Percentiles rank a stretch among this genome's conserved stretches.
These are phyloP conservation scores for Marasmarcha lunaedactyla DNA, from an alignment of 2,888 invertebrate genomes.

Conservation along the genomic window DNA sequence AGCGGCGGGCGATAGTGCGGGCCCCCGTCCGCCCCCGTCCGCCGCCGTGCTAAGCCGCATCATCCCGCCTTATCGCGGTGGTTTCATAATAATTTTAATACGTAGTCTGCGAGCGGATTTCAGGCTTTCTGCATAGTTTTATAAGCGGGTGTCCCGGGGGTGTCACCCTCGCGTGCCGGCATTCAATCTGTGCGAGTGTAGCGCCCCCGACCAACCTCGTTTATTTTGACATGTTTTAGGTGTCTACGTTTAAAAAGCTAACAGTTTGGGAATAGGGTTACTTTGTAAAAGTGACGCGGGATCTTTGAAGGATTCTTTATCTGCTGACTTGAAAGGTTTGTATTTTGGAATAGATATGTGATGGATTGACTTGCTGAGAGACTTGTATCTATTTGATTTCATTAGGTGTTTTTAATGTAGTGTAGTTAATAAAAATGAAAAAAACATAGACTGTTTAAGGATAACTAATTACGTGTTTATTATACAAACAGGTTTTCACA, in stretches of 20 bases:
- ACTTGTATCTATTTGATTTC: too few relatives aligned
- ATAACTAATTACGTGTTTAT: too few relatives aligned
- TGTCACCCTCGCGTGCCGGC: constrained; percentile 48
- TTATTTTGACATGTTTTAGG: constrained; percentile 34
- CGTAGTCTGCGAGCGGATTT: constrained; percentile 12
- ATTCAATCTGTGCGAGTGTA: constrained; percentile 40
- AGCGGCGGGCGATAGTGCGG: constrained; percentile 45
- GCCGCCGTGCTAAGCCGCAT: constrained; percentile 19
- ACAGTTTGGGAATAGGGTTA: constrained; percentile 8
- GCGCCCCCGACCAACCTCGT: constrained; percentile 44
- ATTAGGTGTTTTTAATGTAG: too few relatives aligned
- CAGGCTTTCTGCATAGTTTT: constrained; percentile 26
- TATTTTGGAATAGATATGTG: too few relatives aligned
- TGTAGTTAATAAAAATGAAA: too few relatives aligned
- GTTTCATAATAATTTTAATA: constrained; percentile 70
- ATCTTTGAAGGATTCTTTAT: constrained; percentile 3
- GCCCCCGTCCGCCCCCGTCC: not conserved
- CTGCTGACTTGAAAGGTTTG: too few relatives aligned
- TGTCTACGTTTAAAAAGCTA: constrained; percentile 8
- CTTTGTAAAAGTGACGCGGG: constrained; percentile 8
- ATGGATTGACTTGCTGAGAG: too few relatives aligned
- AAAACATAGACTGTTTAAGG: too few relatives aligned
- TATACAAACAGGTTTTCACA: too few relatives aligned
- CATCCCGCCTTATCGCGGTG: constrained; percentile 23
- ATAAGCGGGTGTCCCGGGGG: constrained; percentile 41